Conservation (phyloP, 2,797 vertebrate species). For the Poliocrania exsul region DNA sequence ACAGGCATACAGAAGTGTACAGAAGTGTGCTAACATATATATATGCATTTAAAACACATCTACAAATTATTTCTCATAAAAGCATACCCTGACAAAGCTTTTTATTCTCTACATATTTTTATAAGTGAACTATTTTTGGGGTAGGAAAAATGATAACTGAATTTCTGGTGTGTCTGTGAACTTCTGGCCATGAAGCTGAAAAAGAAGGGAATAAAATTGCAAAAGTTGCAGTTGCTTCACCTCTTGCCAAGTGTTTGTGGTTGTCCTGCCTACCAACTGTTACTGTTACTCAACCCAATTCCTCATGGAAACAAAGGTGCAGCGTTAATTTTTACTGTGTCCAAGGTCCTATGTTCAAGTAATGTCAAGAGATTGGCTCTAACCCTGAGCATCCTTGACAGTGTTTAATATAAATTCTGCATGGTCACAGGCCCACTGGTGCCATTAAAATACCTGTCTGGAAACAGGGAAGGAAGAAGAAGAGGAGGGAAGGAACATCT, state of each 20-base stretch:
- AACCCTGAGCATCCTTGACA: rapidly evolving
- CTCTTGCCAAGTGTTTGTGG: slow-evolving; percentile 5
- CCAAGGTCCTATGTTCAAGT: background rate
- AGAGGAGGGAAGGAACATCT: background rate
- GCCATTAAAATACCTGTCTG: background rate
- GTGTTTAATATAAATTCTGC: background rate
- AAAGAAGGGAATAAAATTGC: background rate
- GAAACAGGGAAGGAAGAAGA: background rate
- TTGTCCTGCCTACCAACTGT: background rate
- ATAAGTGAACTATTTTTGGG: background rate
- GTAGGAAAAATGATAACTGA: background rate
- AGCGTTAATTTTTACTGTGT: background rate
- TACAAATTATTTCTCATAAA: background rate
- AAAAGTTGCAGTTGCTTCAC: slow-evolving; percentile 13
- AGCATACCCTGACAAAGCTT: background rate
- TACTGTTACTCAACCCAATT: slow-evolving; percentile 15
- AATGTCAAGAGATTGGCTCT: background rate
- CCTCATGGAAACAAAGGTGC: background rate
- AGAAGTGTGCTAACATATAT: background rate
- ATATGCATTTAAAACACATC: background rate
- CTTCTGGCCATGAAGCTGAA: background rate
- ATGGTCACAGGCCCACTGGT: rapidly evolving
- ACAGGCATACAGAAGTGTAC: too few relatives aligned
- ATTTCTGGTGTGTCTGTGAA: background rate
- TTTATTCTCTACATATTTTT: background rate